phyloP scores from a whole-genome alignment of 1,140 invertebrate genomes.

The Cherax destructor region DNA sequence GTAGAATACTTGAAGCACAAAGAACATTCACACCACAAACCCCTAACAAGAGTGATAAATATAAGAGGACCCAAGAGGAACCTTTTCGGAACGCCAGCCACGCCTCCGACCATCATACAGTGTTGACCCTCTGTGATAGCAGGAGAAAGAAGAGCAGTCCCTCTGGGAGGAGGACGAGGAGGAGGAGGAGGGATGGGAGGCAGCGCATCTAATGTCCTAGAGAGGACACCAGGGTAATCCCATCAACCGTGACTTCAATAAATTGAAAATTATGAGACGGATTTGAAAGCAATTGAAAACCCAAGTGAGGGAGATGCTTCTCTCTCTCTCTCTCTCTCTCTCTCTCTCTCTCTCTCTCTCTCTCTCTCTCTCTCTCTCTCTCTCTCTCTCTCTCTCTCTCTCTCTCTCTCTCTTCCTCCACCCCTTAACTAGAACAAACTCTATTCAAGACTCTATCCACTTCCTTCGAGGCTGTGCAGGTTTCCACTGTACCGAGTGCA shows the following conservation, averaged over 20 bases:
- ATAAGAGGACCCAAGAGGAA: background rate
- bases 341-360: background rate
- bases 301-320: background rate
- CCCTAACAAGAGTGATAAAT: no score
- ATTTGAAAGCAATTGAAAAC: slow-evolving; percentile 68
- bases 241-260: slow-evolving; percentile 66
- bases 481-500: no score
- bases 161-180: background rate
- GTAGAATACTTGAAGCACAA: background rate
- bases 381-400: background rate
- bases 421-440: no score
- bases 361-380: background rate
- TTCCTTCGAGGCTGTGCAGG: no score
- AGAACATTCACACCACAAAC: background rate
- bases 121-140: background rate
- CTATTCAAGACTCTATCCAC: no score
- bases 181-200: background rate
- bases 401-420: background rate
- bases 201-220: slow-evolving; percentile 42
- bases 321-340: no score
- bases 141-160: background rate
- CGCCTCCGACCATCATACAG: background rate
- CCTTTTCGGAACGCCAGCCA: background rate
- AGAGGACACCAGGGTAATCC: slow-evolving; percentile 58
- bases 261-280: slow-evolving; percentile 68